These are phyloP conservation scores for Hydrophis major DNA, from an alignment of 2,797 vertebrate species.

Conservation along the genomic window DNA sequence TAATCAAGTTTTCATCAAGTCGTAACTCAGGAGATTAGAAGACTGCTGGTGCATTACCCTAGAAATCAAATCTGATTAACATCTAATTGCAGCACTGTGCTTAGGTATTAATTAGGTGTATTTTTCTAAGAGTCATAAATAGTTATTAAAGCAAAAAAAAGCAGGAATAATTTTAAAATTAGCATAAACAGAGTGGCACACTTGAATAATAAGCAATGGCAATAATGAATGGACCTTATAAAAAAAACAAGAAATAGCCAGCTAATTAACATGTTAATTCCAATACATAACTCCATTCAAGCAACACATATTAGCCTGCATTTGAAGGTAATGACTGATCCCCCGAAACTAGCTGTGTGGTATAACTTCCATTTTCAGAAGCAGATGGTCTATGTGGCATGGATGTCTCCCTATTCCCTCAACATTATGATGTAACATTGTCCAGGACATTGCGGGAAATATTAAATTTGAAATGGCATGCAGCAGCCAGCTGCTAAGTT, in stretches of 20 bases:
- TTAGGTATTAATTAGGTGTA: constrained; percentile 63
- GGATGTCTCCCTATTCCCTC: neutral
- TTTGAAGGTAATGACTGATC: constrained; percentile 44
- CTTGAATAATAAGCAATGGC: constrained; percentile 54
- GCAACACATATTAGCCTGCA: constrained; percentile 34
- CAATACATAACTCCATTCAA: constrained; percentile 47
- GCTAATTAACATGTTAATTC: constrained; percentile 52
- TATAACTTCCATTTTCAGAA: constrained; percentile 40
- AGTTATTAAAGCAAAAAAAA: constrained; percentile 55
- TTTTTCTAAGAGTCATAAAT: constrained; percentile 61
- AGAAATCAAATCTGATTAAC: constrained; percentile 72
- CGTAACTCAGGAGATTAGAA: constrained; percentile 55
- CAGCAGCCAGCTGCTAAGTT: neutral
- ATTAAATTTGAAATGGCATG: neutral
- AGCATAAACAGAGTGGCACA: constrained; percentile 56
- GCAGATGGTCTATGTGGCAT: neutral
- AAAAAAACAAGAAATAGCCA: constrained; percentile 61
- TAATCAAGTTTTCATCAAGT: constrained; percentile 65
- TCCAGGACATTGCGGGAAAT: neutral
- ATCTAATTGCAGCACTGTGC: constrained; percentile 62
- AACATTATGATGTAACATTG: neutral
- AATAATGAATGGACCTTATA: constrained; percentile 53
- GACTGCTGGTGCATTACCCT: constrained; percentile 59
- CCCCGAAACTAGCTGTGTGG: neutral
- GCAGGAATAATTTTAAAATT: constrained; percentile 60